These are phyloP conservation scores for Arion vulgaris DNA, from an alignment of 1,140 invertebrate species.

Conservation along the genomic window DNA sequence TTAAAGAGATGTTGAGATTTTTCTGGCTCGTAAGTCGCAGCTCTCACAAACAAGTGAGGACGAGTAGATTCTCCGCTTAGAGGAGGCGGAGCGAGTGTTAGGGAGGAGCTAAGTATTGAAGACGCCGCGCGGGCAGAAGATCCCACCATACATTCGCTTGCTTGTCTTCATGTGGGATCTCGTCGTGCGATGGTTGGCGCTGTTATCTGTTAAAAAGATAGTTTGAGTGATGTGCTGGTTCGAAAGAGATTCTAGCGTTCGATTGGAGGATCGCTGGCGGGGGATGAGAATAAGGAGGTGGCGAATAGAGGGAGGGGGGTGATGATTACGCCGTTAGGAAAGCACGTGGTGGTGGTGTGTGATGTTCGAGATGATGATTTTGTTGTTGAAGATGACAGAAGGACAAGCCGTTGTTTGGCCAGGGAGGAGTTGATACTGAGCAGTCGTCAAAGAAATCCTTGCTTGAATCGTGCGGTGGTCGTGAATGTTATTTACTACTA, in stretches of 20 bases:
- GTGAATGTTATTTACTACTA: too few species aligned
- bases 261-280: slow-evolving; percentile 10
- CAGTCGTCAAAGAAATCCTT: not conserved
- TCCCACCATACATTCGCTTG: not conserved
- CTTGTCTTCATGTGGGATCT: slow-evolving; percentile 18
- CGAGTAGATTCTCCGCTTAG: not conserved
- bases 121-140: slow-evolving; percentile 4
- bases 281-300: not conserved
- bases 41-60: not conserved
- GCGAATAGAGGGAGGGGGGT: not conserved
- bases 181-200: not conserved
- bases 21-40: not conserved
- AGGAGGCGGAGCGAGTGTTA: slow-evolving; percentile 1
- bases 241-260: not conserved
- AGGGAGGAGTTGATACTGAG: not conserved
- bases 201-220: slow-evolving; percentile 17
- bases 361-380: not conserved
- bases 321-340: not conserved
- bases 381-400: slow-evolving; percentile 15
- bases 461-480: not conserved
- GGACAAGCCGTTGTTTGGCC: not conserved
- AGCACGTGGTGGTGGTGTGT: not conserved
- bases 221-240: slow-evolving; percentile 24
- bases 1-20: not conserved
- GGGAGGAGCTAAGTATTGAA: not conserved